Evolutionary conservation across 2,113 vertebrate species (phyloP).

Genomic region (Tachuris rubrigastra): DNA sequence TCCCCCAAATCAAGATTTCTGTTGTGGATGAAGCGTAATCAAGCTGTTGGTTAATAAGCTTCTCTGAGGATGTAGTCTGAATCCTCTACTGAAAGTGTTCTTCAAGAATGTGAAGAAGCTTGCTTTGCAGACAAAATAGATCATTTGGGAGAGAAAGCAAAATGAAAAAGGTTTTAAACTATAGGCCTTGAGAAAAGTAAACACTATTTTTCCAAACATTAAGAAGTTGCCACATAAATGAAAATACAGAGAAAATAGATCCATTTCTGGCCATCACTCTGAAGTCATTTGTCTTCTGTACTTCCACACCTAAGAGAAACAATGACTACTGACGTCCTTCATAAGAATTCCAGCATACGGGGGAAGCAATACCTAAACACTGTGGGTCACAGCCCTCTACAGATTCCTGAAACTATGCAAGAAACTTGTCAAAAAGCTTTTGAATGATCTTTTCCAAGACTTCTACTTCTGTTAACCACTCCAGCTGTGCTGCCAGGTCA

Average conservation of each 20-base stretch:
- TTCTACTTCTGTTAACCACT: background rate
- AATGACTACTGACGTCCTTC: background rate
- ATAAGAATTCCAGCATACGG: background rate
- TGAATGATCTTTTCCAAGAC: background rate
- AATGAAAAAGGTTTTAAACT: background rate
- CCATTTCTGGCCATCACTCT: background rate
- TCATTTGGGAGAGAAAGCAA: background rate
- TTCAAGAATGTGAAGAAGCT: background rate
- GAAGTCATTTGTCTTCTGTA: background rate
- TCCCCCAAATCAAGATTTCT: background rate
- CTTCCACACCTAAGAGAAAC: background rate
- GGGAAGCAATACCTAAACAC: background rate
- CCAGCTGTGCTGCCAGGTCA: background rate
- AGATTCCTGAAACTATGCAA: background rate
- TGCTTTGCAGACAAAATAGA: background rate
- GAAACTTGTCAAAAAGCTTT: background rate
- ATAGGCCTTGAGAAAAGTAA: background rate
- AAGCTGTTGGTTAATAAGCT: background rate
- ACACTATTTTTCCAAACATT: background rate
- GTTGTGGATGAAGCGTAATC: rapidly evolving
- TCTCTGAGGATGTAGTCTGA: background rate
- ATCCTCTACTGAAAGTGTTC: background rate
- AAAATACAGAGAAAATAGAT: background rate
- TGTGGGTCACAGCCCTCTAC: background rate
- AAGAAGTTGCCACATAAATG: background rate